These are phyloP conservation scores for Oreohelix idahoensis DNA, from an alignment of 1,140 invertebrate genomes.

Conservation along the genomic window DNA sequence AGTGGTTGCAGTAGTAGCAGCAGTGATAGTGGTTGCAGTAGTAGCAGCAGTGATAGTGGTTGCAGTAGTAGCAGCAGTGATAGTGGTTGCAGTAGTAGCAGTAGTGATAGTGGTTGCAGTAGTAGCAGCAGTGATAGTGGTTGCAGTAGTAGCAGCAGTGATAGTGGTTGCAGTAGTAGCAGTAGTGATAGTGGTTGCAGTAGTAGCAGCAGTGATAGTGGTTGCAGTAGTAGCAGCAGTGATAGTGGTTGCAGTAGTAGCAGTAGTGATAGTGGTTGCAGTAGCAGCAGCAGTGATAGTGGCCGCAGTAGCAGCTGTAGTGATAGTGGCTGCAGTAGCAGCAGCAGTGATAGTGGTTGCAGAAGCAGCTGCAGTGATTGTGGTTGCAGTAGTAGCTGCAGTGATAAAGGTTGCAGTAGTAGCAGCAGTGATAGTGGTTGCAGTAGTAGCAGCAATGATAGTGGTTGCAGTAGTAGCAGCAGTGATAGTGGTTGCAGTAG, in stretches of 20 bases:
- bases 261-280: background rate
- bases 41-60: background rate
- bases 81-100: background rate
- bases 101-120: background rate
- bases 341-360: background rate
- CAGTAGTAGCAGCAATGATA: background rate
- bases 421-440: background rate
- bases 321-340: background rate
- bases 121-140: no score
- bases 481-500: no score
- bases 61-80: no score
- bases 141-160: no score
- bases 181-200: no score
- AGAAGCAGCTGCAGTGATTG: background rate
- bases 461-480: background rate
- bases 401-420: background rate
- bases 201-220: background rate
- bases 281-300: conserved; percentile 1
- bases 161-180: background rate
- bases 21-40: background rate
- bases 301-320: background rate
- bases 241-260: background rate
- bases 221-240: background rate
- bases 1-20: background rate
- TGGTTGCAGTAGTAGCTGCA: background rate